Evolutionary conservation across 2,888 invertebrate species (phyloP), one percentile per base, ranked within the genome.

Genomic region (Nemurella pictetii): DNA sequence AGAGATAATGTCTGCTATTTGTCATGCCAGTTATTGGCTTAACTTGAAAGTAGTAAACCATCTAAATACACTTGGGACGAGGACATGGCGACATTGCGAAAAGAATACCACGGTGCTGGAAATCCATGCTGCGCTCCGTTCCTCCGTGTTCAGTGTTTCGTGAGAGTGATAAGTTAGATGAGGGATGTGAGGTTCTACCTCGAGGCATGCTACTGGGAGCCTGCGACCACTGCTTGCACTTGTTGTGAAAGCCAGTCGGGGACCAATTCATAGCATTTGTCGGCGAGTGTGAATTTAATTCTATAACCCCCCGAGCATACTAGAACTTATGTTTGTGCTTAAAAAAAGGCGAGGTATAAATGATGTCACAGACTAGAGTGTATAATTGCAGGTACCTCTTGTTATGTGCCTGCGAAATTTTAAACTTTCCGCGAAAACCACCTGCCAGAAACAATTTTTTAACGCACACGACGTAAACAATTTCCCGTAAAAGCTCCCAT

Each of bases 11-110:
- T 30, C 28, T 78, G 30, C 78, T 28, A 78, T 78, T 78, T 78
- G 78, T 78, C 78, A 78, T 78, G n/a, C 29, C 78, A n/a, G 78
- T 78, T 78, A 78, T 78, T 78, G 78, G 78, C 78, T 78, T n/a
- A 30, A 15, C 78, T 75, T 75, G 75, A 27, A 75, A 20, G 12
- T 55, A 75, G 27, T 28, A 75, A 78, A 78, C 78, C 78, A 30
- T 78, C 78, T 78, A n/a, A 78, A 78, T 78, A 78, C 78, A 78
- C 78, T 28, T n/a, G 78, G 78, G 78, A 78, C 29, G 7, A 30
- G 30, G 20, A 9, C 78, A 30, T 30, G 78, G 2, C 75, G 75
- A 3, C 2, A 25, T 1, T 0, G 75, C 9, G 7, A 75, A 75
- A 26, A 28, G 12, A 26, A 28, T 28, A n/a, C n/a, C 27, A 12